Evolutionary conservation across 2,797 vertebrate species (phyloP).

Genomic region (Fundulus diaphanus): DNA sequence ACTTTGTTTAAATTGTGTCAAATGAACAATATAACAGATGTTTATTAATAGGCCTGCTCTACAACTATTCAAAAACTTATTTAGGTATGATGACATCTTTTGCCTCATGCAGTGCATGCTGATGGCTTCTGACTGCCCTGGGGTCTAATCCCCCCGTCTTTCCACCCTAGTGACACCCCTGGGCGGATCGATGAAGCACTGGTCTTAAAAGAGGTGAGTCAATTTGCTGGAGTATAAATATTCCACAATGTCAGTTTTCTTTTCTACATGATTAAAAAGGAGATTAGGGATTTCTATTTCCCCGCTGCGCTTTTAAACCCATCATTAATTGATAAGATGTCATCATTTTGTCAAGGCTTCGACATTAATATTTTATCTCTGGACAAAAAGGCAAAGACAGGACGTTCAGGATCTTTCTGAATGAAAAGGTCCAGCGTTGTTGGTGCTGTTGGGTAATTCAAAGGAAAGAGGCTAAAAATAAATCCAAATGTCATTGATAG

Average conservation of each 20-base stretch:
- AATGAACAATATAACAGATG: background rate
- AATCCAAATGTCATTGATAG: conserved; percentile 67
- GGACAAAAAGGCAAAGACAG: conserved; percentile 32
- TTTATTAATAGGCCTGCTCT: background rate
- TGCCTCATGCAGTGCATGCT: background rate
- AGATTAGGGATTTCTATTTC: conserved; percentile 72
- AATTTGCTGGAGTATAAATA: conserved; percentile 67
- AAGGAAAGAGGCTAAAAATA: conserved; percentile 65
- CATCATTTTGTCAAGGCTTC: conserved; percentile 67
- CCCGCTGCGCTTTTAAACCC: conserved; percentile 59
- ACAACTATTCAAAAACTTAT: background rate
- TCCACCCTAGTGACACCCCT: background rate
- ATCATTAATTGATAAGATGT: conserved; percentile 76
- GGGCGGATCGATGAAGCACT: conserved; percentile 8
- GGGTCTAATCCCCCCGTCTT: background rate
- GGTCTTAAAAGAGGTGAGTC: conserved; percentile 24
- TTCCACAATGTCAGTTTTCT: conserved; percentile 55
- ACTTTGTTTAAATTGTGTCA: too few species aligned
- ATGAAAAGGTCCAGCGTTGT: conserved; percentile 42
- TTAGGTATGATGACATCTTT: background rate
- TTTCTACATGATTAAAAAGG: conserved; percentile 55
- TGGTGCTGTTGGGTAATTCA: conserved; percentile 44
- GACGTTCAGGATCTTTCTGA: conserved; percentile 37
- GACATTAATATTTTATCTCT: conserved; percentile 69
- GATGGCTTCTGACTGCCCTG: background rate